Conservation (phyloP, 2,888 invertebrate genomes). For the Diplolepis rosae region DNA sequence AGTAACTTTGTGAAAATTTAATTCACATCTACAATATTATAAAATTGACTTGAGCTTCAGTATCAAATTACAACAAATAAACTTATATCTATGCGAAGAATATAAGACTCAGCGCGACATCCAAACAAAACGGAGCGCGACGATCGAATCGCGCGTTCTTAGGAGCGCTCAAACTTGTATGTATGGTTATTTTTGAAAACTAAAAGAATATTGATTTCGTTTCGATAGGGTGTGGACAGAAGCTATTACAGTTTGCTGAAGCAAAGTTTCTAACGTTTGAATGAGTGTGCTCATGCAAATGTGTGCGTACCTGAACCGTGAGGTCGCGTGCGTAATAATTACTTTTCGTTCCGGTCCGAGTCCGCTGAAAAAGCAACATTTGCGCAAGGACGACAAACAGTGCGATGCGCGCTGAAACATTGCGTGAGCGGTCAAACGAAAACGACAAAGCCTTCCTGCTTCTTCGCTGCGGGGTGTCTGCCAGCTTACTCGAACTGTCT, state of each 20-base stretch:
- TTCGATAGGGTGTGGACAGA: neutral
- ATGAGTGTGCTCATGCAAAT: neutral
- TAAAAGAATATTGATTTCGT: no score
- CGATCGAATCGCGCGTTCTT: no score
- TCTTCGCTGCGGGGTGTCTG: slow-evolving; percentile 59
- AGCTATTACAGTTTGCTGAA: neutral
- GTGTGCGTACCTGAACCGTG: neutral
- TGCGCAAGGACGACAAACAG: slow-evolving; percentile 29
- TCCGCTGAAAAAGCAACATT: slow-evolving; percentile 57
- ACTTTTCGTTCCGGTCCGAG: slow-evolving; percentile 56
- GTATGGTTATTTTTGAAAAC: no score
- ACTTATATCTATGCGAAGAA: no score
- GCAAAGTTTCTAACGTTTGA: neutral
- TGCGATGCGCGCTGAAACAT: slow-evolving; percentile 21
- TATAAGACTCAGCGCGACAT: no score
- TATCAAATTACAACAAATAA: no score
- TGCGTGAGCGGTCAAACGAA: slow-evolving; percentile 45
- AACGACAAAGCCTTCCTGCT: slow-evolving; percentile 64
- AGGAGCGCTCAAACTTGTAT: no score
- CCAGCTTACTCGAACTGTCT: slow-evolving; percentile 55
- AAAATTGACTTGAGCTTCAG: no score
- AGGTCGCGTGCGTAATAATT: slow-evolving; percentile 62
- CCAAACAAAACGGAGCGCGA: no score
- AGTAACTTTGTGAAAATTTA: no score
- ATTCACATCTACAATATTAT: no score